A percentile compares a stretch with the other conserved stretches of the same genome.
Evolutionary conservation across 2,113 vertebrate species (phyloP).

Genomic region (Pantherophis guttatus): DNA sequence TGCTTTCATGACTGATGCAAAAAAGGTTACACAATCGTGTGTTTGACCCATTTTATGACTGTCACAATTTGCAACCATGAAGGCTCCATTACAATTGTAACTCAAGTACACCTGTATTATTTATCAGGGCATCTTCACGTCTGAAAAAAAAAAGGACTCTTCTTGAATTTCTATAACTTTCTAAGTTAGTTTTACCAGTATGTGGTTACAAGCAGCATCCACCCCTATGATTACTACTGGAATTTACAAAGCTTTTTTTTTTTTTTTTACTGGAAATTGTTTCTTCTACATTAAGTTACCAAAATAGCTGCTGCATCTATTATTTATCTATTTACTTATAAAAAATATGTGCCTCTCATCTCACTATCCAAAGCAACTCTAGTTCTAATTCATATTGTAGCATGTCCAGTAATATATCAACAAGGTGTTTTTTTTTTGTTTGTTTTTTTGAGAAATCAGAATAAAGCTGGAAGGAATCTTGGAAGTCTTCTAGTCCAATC

Average conservation of each 20-base stretch:
- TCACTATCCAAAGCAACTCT: background rate
- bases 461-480: too few species aligned
- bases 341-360: too few species aligned
- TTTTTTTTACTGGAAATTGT: background rate
- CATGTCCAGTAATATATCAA: background rate
- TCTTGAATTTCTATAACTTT: too few species aligned
- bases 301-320: background rate
- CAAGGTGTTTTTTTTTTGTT: too few species aligned
- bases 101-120: background rate
- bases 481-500: too few species aligned
- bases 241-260: background rate
- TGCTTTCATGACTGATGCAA: background rate
- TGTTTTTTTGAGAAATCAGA: too few species aligned
- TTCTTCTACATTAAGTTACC: background rate
- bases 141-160: too few species aligned
- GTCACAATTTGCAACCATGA: too few species aligned
- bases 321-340: too few species aligned
- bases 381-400: background rate
- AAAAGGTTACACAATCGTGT: too few species aligned
- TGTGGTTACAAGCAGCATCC: background rate
- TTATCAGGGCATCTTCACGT: background rate
- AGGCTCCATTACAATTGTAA: too few species aligned
- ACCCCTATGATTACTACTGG: background rate
- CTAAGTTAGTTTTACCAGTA: background rate
- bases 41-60: too few species aligned